Base-by-base conservation (phyloP, 2,113 vertebrate genomes). In the Cepphus grylle region DNA sequence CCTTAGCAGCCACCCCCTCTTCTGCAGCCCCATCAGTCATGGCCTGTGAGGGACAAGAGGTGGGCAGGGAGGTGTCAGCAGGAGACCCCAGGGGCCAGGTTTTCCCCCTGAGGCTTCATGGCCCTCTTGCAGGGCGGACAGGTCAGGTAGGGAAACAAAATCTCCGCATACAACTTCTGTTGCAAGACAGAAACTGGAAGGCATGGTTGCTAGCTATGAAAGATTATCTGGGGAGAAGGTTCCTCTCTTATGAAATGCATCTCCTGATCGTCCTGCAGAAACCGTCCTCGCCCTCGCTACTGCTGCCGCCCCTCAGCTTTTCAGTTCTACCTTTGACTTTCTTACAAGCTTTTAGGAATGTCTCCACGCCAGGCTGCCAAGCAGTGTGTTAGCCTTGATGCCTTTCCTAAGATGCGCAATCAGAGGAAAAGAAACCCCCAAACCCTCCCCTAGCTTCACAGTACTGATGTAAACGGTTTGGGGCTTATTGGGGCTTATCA, bases 141-240 rank as follows among this genome's bases (percentile, higher is more conserved):
- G 89, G 71, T 77, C 94, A 91, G 40, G 53, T 16, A 82, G 30
- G 81, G 78, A 94, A 76, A 79, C 43, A 40, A 34, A 73, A 53
- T 53, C 56, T 87, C 30, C 1, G 1, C 30, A 5, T 52, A 43
- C 49, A 53, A 50, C 49, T 87, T 85, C 70, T 94, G 84, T 94
- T 80, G 91, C 84, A 96, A 94, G 55, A 76, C 61, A 95, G 84
- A 97, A 94, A 84, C 86, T 96, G 93, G 77, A 91, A 87, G 79
- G 61, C 67, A 86, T 83, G 71, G 32, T 82, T 92, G 53, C 79
- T 88, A 66, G 74, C 74, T 92, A 65, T 38, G 92, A 58, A 83
- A 90, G 93, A 69, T 45, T 73, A 66, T 43, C 63, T 19, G 4
- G 71, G 59, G 45, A 93, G 59, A 81, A 88, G 79, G 84, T 66